phyloP scores from a whole-genome alignment of 2,888 invertebrate genomes.

The Drosophila paranaensis region DNA sequence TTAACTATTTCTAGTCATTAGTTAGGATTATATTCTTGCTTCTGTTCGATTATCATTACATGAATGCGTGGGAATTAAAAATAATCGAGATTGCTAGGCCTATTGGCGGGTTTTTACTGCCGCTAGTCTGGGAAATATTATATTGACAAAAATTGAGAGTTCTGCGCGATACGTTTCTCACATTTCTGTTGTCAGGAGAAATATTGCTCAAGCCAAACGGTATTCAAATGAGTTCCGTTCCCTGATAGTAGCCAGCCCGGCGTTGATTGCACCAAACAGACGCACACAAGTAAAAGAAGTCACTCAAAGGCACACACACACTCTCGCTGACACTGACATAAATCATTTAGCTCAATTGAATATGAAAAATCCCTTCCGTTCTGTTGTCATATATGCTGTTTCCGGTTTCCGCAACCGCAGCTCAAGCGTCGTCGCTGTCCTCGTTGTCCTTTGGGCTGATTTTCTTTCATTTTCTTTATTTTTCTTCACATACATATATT shows the following conservation, averaged over 20 bases:
- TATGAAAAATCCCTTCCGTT: constrained; percentile 83
- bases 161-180: not conserved
- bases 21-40: too few relatives aligned
- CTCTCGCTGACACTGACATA: constrained; percentile 42
- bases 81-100: too few relatives aligned
- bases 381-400: constrained; percentile 83
- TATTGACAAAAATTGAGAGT: too few relatives aligned
- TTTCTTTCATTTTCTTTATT: constrained; percentile 36
- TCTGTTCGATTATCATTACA: too few relatives aligned
- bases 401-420: constrained; percentile 79
- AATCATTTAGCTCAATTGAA: constrained; percentile 81
- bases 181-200: constrained; percentile 58
- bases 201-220: constrained; percentile 65
- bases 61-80: too few relatives aligned
- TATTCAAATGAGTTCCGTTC: constrained; percentile 76
- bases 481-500: constrained; percentile 1
- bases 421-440: constrained; percentile 53
- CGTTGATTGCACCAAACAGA: constrained; percentile 59
- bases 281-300: not conserved
- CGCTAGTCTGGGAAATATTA: too few relatives aligned
- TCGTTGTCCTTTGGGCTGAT: constrained; percentile 47
- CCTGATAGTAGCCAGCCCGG: constrained; percentile 48
- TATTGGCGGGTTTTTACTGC: too few relatives aligned
- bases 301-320: constrained; percentile 17
- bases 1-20: too few relatives aligned